phyloP scores from a whole-genome alignment of 1,140 invertebrate genomes.

The Campoletis sonorensis region DNA sequence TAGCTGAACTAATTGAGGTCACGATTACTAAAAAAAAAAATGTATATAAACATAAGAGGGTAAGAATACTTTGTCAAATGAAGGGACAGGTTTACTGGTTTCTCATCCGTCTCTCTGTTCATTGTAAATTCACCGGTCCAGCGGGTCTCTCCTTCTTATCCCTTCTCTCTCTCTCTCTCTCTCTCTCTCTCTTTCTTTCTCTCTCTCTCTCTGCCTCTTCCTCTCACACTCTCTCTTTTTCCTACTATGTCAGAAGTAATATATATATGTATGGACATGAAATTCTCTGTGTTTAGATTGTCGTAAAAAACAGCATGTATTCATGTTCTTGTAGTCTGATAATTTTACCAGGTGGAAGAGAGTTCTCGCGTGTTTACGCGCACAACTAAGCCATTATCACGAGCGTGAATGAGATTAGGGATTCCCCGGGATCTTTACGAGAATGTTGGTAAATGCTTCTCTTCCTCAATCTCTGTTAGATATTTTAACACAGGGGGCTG shows the following conservation, averaged over 20 bases:
- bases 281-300: constrained; percentile 15
- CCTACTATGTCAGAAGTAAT: neutral
- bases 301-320: constrained; percentile 32
- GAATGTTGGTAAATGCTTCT: constrained; percentile 4
- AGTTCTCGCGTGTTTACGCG: constrained; percentile 32
- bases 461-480: neutral
- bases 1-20: constrained; percentile 6
- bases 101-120: neutral
- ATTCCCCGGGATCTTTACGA: constrained; percentile 12
- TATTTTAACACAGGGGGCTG: neutral
- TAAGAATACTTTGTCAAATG: neutral
- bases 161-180: neutral
- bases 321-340: constrained; percentile 28
- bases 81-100: neutral
- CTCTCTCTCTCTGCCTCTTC: neutral
- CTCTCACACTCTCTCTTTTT: neutral
- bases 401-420: constrained; percentile 43
- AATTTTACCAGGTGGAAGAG: constrained; percentile 30
- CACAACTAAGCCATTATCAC: constrained; percentile 34
- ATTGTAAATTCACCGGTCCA: constrained; percentile 7
- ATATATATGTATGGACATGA: constrained; percentile 5
- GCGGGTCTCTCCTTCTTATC: neutral
- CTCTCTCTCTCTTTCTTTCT: neutral
- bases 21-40: neutral
- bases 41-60: no score